These are phyloP conservation scores for Nyctibius grandis DNA, from an alignment of 2,797 vertebrate genomes.

Conservation along the genomic window DNA sequence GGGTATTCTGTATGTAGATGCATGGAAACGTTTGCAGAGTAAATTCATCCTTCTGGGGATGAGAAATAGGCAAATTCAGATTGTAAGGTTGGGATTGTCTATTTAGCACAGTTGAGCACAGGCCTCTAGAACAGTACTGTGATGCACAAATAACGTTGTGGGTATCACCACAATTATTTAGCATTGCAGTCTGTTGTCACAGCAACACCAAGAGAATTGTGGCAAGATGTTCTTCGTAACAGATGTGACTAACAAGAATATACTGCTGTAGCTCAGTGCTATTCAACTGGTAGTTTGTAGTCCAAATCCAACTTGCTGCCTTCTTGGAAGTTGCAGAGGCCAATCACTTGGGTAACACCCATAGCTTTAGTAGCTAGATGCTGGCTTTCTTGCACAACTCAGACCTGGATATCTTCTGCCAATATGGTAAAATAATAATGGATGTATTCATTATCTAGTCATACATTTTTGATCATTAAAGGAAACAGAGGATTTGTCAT, in stretches of 20 bases:
- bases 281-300: background rate
- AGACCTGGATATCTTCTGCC: background rate
- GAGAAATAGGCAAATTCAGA: background rate
- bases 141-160: background rate
- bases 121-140: background rate
- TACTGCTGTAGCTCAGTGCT: background rate
- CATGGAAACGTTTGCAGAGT: background rate
- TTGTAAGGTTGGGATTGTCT: background rate
- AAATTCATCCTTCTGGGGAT: background rate
- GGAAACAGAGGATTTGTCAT: background rate
- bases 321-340: background rate
- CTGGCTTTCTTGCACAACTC: background rate
- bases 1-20: background rate
- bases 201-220: background rate
- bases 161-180: background rate
- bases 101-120: background rate
- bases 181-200: background rate
- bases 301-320: background rate
- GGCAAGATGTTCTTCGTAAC: background rate
- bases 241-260: background rate
- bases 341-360: background rate
- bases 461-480: background rate
- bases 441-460: background rate
- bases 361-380: background rate
- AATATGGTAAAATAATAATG: background rate